Conservation (phyloP, 1,140 invertebrate genomes). For the Conus betulinus region DNA sequence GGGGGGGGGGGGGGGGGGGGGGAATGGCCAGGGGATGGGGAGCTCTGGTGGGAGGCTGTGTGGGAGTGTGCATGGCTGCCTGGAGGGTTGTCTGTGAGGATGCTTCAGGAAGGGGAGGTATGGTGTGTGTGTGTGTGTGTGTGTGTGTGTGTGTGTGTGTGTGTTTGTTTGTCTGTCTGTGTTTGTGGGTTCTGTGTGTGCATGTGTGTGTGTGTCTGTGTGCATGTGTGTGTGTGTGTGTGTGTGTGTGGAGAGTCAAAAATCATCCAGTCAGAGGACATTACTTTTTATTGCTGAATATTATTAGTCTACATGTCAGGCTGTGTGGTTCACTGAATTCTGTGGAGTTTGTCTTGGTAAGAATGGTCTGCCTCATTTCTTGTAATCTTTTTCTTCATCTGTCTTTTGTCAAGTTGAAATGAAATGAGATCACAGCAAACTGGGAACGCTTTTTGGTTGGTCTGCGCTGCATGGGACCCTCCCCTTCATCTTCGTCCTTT, state of each 20-base stretch:
- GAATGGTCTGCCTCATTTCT: too few species aligned
- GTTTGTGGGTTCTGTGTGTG: not conserved
- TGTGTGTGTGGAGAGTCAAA: not conserved
- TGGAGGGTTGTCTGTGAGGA: not conserved
- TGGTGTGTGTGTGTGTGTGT: not conserved
- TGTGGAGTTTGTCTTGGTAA: too few species aligned
- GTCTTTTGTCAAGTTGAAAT: not conserved
- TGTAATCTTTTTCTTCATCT: not conserved
- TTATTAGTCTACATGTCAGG: not conserved
- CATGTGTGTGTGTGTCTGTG: constrained; percentile 1
- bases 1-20: too few species aligned
- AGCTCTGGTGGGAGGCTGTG: too few species aligned
- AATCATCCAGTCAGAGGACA: too few species aligned
- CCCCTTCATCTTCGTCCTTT: too few species aligned
- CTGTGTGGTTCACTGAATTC: not conserved
- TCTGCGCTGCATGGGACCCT: too few species aligned
- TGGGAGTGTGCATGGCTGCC: not conserved
- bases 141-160: not conserved
- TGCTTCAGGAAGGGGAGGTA: not conserved
- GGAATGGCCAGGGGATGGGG: too few species aligned
- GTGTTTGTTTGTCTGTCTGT: not conserved
- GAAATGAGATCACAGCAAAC: too few species aligned
- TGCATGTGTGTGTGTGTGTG: not conserved
- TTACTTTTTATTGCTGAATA: too few species aligned
- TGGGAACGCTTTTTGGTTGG: too few species aligned